Conservation (phyloP, 2,797 vertebrate genomes). For the Pantherophis alleghaniensis region DNA sequence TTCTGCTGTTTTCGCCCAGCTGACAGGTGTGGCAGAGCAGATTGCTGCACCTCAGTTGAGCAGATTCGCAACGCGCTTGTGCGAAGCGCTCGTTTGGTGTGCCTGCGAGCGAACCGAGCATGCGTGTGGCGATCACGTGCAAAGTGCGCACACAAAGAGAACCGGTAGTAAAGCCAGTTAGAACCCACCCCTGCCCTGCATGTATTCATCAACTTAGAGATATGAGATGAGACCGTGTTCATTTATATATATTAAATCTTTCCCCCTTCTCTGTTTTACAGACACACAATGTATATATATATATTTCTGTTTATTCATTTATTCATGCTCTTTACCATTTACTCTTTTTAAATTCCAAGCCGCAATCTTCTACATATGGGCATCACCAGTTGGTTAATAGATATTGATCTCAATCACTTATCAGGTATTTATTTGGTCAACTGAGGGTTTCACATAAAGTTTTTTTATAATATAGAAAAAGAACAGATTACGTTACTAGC, state of each 20-base stretch:
- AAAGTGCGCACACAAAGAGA: too few relatives aligned
- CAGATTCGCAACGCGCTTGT: too few relatives aligned
- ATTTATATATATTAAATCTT: background rate
- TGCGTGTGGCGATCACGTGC: too few relatives aligned
- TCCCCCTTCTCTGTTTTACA: background rate
- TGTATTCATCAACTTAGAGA: background rate
- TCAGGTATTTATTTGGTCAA: background rate
- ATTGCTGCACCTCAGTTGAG: too few relatives aligned
- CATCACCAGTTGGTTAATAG: background rate
- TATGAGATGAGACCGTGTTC: background rate
- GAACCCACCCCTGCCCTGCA: background rate
- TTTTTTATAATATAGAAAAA: background rate
- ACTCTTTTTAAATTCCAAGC: background rate
- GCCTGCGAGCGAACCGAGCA: too few relatives aligned
- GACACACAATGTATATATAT: background rate
- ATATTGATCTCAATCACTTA: background rate
- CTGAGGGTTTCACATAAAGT: background rate
- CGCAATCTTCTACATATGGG: background rate
- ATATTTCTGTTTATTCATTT: background rate
- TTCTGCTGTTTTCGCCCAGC: too few relatives aligned
- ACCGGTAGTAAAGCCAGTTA: too few relatives aligned
- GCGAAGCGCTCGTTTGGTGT: too few relatives aligned
- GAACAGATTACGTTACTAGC: background rate
- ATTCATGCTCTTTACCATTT: background rate
- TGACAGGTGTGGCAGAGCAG: too few relatives aligned